Evolutionary conservation across 2,113 vertebrate genomes (phyloP), one percentile per base, ranked within the genome.

Genomic region (Ciconia stormi): DNA sequence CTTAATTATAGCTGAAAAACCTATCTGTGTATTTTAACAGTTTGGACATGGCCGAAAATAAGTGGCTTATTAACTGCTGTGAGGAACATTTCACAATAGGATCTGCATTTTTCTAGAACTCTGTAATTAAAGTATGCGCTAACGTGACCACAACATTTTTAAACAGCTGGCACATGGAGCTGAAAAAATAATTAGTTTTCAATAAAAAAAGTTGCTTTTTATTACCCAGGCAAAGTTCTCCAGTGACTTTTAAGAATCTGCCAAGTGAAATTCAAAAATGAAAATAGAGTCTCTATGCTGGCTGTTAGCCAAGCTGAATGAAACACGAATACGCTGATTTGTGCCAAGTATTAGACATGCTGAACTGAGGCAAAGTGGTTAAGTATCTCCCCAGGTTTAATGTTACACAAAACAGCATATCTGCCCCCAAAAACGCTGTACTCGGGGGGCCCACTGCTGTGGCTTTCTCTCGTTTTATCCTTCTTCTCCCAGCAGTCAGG

Each of bases 231-330:
- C 98, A 96, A 98, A 98, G 97, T 98, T 98, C 98, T 98, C 97
- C 89, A 88, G 96, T 98, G 97, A 98, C 97, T 98, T 98, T 97
- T 98, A 98, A 98, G 97, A 93, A 97, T 95, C 89, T 98, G 97
- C 98, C 98, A 98, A 98, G 97, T 96, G 87, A 98, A 98, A 98
- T 98, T 98, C 96, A 95, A 95, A 98, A 98, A 98, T 97, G 97
- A 98, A 98, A 98, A 98, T 96, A 97, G 93, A 98, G 79, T 97
- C 93, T 98, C 96, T 95, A 90, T 44, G 50, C 85, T 98, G 98
- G 98, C 98, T 70, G 82, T 46, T 81, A 78, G 96, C 98, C 98
- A 98, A 97, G 97, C 70, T 40, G 96, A 98, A 98, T 96, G 97
- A 98, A 98, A 98, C 92, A 95, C 96, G 97, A 98, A 98, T 87